Conservation (phyloP, 2,113 vertebrate species). For the Rostratula benghalensis region DNA sequence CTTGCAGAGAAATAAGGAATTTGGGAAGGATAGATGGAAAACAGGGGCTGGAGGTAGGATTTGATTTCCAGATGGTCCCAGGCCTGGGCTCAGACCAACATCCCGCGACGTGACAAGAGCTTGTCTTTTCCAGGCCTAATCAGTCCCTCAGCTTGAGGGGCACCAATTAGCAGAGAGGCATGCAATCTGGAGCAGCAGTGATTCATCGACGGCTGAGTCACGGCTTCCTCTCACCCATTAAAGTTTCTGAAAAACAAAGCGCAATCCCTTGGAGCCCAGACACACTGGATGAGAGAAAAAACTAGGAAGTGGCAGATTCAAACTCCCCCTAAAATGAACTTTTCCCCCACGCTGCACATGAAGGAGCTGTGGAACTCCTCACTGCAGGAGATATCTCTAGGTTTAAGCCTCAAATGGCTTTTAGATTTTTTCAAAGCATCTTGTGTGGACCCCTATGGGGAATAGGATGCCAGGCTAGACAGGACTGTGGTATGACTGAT, state of each 20-base stretch:
- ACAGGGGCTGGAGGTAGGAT: not conserved
- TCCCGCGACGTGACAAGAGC: not conserved
- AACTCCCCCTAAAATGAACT: not conserved
- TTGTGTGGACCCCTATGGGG: not conserved
- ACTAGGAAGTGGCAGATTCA: not conserved
- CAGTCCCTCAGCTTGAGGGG: not conserved
- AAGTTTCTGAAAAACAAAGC: conserved; percentile 12
- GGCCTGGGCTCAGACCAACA: not conserved
- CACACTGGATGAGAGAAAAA: not conserved
- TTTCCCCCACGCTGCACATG: fast-evolving
- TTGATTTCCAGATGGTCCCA: not conserved
- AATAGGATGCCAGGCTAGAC: not conserved
- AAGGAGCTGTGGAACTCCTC: not conserved
- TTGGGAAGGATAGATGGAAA: not conserved
- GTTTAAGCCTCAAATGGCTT: not conserved
- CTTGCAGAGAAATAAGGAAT: not conserved
- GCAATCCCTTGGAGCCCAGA: not conserved
- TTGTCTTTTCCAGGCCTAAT: not conserved
- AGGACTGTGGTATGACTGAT: not conserved
- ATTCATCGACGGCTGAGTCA: conserved; percentile 33
- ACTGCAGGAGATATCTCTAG: not conserved
- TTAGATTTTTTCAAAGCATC: not conserved
- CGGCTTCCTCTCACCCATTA: not conserved
- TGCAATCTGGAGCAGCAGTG: not conserved
- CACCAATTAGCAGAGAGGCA: not conserved